Percentiles rank a stretch among this genome's conserved stretches.
phyloP scores from a whole-genome alignment of 2,113 vertebrate genomes.

The Albula goreensis region DNA sequence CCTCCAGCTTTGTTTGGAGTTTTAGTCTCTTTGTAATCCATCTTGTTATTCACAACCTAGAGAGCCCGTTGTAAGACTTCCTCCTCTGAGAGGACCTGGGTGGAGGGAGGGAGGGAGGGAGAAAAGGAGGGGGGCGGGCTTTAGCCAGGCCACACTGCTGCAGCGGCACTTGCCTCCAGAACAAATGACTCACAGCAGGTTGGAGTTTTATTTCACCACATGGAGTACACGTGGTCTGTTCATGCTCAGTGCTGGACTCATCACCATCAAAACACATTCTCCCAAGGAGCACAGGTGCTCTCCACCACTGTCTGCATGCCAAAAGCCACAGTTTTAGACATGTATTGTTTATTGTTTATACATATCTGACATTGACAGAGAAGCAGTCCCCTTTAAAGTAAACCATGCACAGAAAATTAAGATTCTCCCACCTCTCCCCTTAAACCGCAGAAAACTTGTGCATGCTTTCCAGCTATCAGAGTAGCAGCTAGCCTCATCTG shows the following conservation, averaged over 20 bases:
- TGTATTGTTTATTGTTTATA: background rate
- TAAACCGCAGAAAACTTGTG: background rate
- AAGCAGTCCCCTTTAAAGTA: background rate
- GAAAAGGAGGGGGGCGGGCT: background rate
- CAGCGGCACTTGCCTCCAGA: background rate
- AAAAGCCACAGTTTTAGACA: background rate
- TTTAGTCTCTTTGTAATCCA: background rate
- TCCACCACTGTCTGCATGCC: background rate
- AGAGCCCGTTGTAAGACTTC: background rate
- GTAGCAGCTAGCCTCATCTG: background rate
- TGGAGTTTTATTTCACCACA: background rate
- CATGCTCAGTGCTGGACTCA: background rate
- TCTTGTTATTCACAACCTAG: background rate
- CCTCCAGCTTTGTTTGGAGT: background rate
- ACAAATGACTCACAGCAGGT: constrained; percentile 1
- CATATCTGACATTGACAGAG: background rate
- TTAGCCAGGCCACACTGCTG: background rate
- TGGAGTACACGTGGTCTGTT: background rate
- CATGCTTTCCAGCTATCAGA: background rate
- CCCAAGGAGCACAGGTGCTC: background rate
- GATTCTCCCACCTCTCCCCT: background rate
- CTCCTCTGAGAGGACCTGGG: background rate
- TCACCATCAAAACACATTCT: background rate
- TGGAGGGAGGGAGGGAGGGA: background rate
- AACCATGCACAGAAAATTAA: background rate